Conservation (phyloP, 2,113 vertebrate species). For the Tauraco erythrolophus region DNA sequence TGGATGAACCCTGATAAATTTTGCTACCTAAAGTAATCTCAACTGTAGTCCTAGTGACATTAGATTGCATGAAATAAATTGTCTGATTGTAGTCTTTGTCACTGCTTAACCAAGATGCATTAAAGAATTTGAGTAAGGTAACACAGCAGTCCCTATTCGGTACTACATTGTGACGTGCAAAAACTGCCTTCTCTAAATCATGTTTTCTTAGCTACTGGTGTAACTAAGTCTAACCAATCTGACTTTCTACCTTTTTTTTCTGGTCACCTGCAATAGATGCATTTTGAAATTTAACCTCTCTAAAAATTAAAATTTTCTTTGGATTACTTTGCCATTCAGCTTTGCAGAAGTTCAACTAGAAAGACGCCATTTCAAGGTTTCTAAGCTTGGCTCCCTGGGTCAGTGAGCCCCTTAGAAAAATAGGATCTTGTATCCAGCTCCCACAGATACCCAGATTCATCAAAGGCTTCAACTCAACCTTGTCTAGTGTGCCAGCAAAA, state of each 20-base stretch:
- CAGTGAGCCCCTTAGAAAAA: background rate
- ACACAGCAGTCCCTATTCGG: background rate
- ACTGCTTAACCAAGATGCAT: conserved; percentile 10
- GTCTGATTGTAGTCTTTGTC: conserved; percentile 16
- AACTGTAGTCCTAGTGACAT: background rate
- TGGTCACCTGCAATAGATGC: background rate
- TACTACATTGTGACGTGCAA: background rate
- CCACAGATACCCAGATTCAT: background rate
- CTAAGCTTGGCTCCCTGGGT: background rate
- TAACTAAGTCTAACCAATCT: background rate
- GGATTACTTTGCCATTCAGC: background rate
- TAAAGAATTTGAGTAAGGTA: conserved; percentile 15
- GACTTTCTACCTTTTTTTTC: background rate
- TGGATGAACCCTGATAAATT: conserved; percentile 49
- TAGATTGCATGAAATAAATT: conserved; percentile 50
- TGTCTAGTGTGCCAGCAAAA: background rate
- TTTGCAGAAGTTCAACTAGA: background rate
- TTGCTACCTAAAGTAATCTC: conserved; percentile 33
- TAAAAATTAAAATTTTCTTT: background rate
- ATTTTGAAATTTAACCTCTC: background rate
- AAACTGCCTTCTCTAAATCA: background rate
- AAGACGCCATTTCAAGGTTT: background rate
- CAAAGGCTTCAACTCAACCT: background rate
- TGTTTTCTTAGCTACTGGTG: background rate
- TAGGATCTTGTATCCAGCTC: background rate